Evolutionary conservation across 2,888 invertebrate genomes (phyloP), one percentile per base, ranked within the genome.

Genomic region (Rhingia campestris): DNA sequence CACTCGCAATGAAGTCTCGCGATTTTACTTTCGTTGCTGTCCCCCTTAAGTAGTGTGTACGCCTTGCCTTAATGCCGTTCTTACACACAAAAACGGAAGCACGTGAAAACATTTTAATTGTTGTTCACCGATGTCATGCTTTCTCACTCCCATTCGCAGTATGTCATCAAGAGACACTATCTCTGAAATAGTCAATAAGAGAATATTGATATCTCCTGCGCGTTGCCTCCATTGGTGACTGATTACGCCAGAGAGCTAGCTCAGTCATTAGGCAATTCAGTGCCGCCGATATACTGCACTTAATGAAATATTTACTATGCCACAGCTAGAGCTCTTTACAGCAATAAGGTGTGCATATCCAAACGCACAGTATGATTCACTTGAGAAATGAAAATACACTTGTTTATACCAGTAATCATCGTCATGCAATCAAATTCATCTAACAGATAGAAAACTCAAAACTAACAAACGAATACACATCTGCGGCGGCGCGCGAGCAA

Each of bases 341-440:
- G 10, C 41, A 4, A 10, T 4, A 51, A 58, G 45, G 30, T 64
- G 9, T 51, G 43, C 56, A 45, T 37, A 37, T 41, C n/a, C 3
- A 51, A 74, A 73, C 64, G 47, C 33, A 30, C 61, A 43, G 43
- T 32, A 39, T 69, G 67, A 80, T 63, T 74, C 41, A 69, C 43
- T 69, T 67, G 33, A 70, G 51, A 59, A 22, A 22, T 22, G 2
- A 22, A 67, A 72, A 58, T 45, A 49, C 76, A 58, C 47, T 61
- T 67, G 61, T 66, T 77, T 69, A 64, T 69, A 64, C 47, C 37
- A 33, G 76, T 14, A 82, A 82, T 82, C 69, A 82, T 64, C 63
- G 69, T 47, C 82, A 82, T 82, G 82, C 82, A 69, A 77, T 73
- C 49, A 49, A 56, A 58, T 12, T 35, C 53, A 69, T 74, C 69